Evolutionary conservation across 2,113 vertebrate genomes (phyloP).

Genomic region (Sigmodon hispidus): DNA sequence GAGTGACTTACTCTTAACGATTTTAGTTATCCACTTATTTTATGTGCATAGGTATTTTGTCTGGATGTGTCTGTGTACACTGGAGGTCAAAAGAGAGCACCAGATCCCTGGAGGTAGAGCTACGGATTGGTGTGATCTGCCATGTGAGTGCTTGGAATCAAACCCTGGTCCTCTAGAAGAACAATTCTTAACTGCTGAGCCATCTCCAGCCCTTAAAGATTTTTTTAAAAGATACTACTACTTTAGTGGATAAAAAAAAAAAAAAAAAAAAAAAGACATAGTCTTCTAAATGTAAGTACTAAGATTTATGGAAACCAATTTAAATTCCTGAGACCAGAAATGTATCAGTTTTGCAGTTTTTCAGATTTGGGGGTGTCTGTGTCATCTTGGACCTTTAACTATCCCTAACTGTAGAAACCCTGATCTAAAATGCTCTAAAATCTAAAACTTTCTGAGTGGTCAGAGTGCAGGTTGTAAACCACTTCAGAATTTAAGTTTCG

Average conservation of each 20-base stretch:
- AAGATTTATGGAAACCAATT: conserved; percentile 22
- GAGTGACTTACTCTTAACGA: conserved; percentile 22
- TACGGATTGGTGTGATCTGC: neutral
- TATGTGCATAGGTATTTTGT: neutral
- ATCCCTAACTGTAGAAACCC: neutral
- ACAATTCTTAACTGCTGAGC: neutral
- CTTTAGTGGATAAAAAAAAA: conserved; percentile 1
- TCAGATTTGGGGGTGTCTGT: neutral
- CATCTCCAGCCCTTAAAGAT: neutral
- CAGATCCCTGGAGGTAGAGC: neutral
- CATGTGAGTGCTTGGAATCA: no score
- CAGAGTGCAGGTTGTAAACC: neutral
- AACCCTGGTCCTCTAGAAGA: neutral
- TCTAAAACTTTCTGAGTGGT: neutral
- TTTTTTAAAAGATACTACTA: conserved; percentile 44
- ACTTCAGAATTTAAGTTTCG: neutral
- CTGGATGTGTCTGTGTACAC: neutral
- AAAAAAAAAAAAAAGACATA: neutral
- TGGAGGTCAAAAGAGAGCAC: neutral
- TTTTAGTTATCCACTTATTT: neutral
- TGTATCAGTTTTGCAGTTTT: neutral
- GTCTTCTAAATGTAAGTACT: neutral
- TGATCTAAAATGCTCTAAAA: neutral
- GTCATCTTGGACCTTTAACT: neutral
- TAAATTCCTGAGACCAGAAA: neutral